These are phyloP conservation scores for Acinonyx jubatus DNA, from an alignment of 2,113 vertebrate genomes.

Conservation along the genomic window DNA sequence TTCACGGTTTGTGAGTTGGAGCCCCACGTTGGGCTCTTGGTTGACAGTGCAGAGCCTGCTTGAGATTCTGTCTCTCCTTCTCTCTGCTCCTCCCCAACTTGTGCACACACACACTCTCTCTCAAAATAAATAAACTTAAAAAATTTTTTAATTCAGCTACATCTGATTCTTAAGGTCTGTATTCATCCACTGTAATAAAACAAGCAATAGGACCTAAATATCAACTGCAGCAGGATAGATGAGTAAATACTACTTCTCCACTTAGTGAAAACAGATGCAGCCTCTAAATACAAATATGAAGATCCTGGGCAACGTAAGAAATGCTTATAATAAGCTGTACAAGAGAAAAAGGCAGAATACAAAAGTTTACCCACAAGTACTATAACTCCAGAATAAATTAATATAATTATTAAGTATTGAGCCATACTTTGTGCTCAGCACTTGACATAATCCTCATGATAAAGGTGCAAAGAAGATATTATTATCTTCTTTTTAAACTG, in stretches of 20 bases:
- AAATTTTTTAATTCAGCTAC: not conserved
- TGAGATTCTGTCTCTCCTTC: not conserved
- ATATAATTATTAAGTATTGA: conserved; percentile 55
- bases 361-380: not conserved
- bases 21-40: not conserved
- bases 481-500: not conserved
- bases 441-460: not conserved
- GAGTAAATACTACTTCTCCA: not conserved
- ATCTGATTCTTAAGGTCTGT: not conserved
- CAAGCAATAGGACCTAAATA: not conserved
- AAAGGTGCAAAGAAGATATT: not conserved
- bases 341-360: conserved; percentile 35
- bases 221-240: not conserved
- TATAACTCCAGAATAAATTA: not conserved
- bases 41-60: not conserved
- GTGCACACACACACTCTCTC: not conserved
- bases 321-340: not conserved
- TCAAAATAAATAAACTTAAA: no score
- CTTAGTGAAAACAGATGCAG: conserved; percentile 18
- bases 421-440: not conserved
- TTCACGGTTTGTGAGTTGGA: not conserved
- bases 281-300: not conserved
- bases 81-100: not conserved
- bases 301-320: not conserved
- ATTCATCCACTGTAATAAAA: not conserved